Conservation (phyloP, 2,888 invertebrate species). For the Chloromyia formosa region DNA sequence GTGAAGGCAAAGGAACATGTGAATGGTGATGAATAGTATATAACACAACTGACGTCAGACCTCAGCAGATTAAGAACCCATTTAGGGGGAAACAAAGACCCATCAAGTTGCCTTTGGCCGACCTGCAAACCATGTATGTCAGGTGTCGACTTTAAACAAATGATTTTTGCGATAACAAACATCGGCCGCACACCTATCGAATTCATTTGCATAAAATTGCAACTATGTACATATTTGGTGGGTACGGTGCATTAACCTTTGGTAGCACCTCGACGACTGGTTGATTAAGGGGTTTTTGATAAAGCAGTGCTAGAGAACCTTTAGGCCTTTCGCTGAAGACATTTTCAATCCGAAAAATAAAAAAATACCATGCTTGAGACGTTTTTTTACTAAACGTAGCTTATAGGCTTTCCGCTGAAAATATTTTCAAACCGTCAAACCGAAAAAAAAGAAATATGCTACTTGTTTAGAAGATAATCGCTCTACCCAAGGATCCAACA, state of each 20-base stretch:
- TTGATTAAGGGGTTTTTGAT: no score
- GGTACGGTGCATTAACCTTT: background rate
- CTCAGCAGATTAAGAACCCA: background rate
- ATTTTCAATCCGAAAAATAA: no score
- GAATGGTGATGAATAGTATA: no score
- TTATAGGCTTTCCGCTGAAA: background rate
- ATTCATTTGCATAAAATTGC: conserved; percentile 4
- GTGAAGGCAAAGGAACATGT: background rate
- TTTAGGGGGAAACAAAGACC: background rate
- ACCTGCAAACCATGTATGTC: background rate
- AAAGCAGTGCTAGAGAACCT: background rate
- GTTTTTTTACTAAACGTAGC: no score
- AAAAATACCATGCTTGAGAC: no score
- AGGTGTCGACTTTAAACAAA: background rate
- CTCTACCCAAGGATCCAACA: no score
- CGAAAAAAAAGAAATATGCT: no score
- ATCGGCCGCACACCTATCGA: background rate
- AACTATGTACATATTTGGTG: background rate
- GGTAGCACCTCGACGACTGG: background rate
- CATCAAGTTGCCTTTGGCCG: background rate
- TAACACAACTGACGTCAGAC: no score
- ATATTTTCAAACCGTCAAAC: no score
- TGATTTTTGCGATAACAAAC: conserved; percentile 10
- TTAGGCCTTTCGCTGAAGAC: no score
- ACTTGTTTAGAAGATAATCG: no score